Conservation (phyloP, 1,140 invertebrate species). For the Lepidurus arcticus region DNA sequence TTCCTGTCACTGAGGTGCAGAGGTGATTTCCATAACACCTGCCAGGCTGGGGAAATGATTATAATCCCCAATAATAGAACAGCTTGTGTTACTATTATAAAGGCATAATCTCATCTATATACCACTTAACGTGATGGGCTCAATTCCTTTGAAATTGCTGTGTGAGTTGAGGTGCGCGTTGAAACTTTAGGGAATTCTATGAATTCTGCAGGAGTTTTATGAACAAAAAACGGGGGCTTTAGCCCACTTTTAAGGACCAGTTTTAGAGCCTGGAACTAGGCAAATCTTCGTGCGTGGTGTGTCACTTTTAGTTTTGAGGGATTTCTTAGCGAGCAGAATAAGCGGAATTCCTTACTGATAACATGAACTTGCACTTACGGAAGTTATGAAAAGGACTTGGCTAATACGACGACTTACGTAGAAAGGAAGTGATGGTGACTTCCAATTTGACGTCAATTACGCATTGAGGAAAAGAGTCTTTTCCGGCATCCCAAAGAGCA, state of each 20-base stretch:
- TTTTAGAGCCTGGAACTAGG: not conserved
- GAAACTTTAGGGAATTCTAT: not conserved
- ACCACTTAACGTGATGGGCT: no score
- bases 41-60: not conserved
- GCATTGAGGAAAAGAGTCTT: not conserved
- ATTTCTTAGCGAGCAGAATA: not conserved
- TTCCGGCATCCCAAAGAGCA: conserved; percentile 6
- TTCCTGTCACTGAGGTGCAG: conserved; percentile 9
- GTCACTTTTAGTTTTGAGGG: not conserved
- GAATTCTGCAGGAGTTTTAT: not conserved
- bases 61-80: not conserved
- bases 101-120: no score
- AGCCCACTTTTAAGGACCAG: not conserved
- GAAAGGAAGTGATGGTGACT: not conserved
- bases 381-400: not conserved
- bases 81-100: no score
- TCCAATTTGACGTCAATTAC: conserved; percentile 20
- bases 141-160: no score
- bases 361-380: not conserved
- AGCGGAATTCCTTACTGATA: not conserved
- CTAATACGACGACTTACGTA: not conserved
- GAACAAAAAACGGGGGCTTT: no score
- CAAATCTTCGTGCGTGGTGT: not conserved
- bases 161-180: no score
- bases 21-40: conserved; percentile 18